phyloP scores from a whole-genome alignment of 2,888 invertebrate genomes.

The Parochlus steinenii region DNA sequence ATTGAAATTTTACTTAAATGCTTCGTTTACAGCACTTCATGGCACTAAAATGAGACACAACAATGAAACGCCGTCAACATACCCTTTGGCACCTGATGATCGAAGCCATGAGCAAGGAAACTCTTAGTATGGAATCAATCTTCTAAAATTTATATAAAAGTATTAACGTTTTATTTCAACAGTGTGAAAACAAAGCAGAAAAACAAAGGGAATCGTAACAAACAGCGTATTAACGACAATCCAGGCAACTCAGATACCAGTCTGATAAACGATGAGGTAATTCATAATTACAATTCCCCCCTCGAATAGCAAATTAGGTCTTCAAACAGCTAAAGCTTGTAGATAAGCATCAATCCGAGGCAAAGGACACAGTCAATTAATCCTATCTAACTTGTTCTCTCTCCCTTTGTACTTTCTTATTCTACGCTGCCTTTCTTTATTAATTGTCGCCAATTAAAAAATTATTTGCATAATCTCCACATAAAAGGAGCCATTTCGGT shows the following conservation, averaged over 20 bases:
- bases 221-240: slow-evolving; percentile 21
- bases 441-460: background rate
- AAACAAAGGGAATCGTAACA: slow-evolving; percentile 23
- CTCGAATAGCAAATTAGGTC: no score
- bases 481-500: slow-evolving; percentile 13
- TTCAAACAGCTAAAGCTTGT: no score
- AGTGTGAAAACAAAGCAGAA: no score
- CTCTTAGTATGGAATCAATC: background rate
- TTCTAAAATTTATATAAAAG: background rate
- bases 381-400: background rate
- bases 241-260: slow-evolving; percentile 28
- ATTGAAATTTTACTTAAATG: slow-evolving; percentile 1
- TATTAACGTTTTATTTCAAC: no score
- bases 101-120: slow-evolving; percentile 45
- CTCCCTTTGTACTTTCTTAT: slow-evolving; percentile 8
- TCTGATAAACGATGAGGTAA: slow-evolving; percentile 30
- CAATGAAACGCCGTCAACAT: slow-evolving; percentile 33
- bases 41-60: no score
- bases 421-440: no score
- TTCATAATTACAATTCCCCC: background rate
- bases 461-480: slow-evolving; percentile 1
- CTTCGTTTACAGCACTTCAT: background rate
- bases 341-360: no score
- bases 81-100: slow-evolving; percentile 35
- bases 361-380: no score